Conservation (phyloP, 1,140 invertebrate species). For the Fragariocoptes setiger region DNA sequence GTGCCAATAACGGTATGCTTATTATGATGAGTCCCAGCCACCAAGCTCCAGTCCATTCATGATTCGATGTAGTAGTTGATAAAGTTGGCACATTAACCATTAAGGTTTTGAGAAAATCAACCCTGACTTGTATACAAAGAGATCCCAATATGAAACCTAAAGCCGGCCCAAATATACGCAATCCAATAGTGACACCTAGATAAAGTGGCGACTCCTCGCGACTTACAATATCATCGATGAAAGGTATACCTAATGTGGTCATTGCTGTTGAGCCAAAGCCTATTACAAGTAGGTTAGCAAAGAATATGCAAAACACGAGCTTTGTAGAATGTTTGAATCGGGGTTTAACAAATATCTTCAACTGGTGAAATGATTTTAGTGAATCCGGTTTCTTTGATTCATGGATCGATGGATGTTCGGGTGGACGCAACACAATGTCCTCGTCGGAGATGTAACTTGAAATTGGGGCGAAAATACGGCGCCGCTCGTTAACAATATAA, state of each 20-base stretch:
- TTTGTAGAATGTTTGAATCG: too few relatives aligned
- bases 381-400: too few relatives aligned
- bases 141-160: constrained; percentile 66
- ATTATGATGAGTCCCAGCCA: constrained; percentile 13
- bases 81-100: not conserved
- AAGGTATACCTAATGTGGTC: constrained; percentile 68
- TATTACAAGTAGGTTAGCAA: constrained; percentile 50
- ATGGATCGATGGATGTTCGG: not conserved
- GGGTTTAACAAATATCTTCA: too few relatives aligned
- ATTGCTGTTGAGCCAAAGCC: constrained; percentile 69
- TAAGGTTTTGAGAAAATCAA: constrained; percentile 30
- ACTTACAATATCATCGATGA: constrained; percentile 70
- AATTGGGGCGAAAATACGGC: not conserved
- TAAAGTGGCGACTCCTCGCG: constrained; percentile 68
- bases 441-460: not conserved
- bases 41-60: constrained; percentile 13
- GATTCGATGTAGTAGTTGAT: not conserved
- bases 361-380: too few relatives aligned
- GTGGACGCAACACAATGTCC: not conserved
- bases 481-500: not conserved
- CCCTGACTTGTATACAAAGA: constrained; percentile 52
- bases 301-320: constrained; percentile 36
- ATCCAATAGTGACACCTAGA: constrained; percentile 73
- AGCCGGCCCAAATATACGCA: constrained; percentile 56
- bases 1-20: constrained; percentile 9